Evolutionary conservation across 2,888 invertebrate species (phyloP).

Genomic region (Lepidocyrtoides sp.): DNA sequence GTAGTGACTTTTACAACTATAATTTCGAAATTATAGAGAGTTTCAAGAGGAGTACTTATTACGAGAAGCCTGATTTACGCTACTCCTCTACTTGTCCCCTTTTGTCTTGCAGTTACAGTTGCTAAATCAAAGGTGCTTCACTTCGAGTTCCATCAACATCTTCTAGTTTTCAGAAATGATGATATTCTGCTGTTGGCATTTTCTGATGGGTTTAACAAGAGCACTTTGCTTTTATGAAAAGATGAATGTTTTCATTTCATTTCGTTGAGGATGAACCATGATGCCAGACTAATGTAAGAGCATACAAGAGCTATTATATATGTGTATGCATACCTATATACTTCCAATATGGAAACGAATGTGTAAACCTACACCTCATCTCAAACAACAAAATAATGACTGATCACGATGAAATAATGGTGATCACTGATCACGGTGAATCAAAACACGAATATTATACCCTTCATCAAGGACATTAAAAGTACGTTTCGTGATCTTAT

Average conservation of each 20-base stretch:
- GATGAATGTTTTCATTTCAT: background rate
- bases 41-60: too few relatives aligned
- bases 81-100: background rate
- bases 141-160: background rate
- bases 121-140: background rate
- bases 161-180: background rate
- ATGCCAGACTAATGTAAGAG: too few relatives aligned
- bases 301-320: too few relatives aligned
- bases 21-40: too few relatives aligned
- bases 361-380: too few relatives aligned
- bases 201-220: background rate
- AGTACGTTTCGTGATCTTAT: constrained; percentile 14
- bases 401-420: background rate
- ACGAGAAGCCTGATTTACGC: background rate
- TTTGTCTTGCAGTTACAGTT: background rate
- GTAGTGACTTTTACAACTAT: too few relatives aligned
- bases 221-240: background rate
- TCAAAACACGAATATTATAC: constrained; percentile 6
- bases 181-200: background rate
- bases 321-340: too few relatives aligned
- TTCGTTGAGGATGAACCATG: background rate
- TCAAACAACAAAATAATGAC: too few relatives aligned
- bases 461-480: constrained; percentile 36
- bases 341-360: too few relatives aligned
- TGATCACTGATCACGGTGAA: background rate